These are phyloP conservation scores for Sinohyriopsis cumingii DNA, from an alignment of 2,888 invertebrate genomes.

Conservation along the genomic window DNA sequence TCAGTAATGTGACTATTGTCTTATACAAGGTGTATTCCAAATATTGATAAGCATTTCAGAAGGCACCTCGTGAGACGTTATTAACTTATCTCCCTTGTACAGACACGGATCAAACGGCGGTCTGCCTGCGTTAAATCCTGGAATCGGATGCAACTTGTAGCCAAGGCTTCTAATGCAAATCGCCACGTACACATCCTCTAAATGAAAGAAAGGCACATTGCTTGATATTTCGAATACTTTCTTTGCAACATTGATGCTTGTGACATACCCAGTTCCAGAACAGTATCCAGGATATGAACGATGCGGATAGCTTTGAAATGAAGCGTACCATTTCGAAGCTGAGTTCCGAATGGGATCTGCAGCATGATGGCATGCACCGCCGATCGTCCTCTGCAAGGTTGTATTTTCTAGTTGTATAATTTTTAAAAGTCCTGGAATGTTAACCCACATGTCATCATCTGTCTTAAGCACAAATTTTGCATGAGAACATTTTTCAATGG, in stretches of 20 bases:
- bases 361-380: slow-evolving; percentile 24
- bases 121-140: slow-evolving; percentile 32
- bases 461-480: no score
- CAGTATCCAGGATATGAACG: no score
- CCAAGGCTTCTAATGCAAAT: slow-evolving; percentile 39
- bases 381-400: slow-evolving; percentile 21
- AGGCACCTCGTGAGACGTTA: slow-evolving; percentile 32
- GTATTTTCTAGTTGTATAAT: background rate
- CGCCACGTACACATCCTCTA: slow-evolving; percentile 52
- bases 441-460: no score
- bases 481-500: slow-evolving; percentile 7
- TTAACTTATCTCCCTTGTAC: slow-evolving; percentile 15
- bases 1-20: background rate
- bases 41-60: slow-evolving; percentile 16
- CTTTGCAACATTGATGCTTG: slow-evolving; percentile 27
- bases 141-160: slow-evolving; percentile 13
- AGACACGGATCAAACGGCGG: slow-evolving; percentile 18
- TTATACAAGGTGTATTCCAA: slow-evolving; percentile 21
- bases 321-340: background rate
- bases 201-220: no score
- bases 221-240: slow-evolving; percentile 36
- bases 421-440: no score
- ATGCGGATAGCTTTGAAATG: slow-evolving; percentile 31
- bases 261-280: slow-evolving; percentile 45
- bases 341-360: slow-evolving; percentile 4